These are phyloP conservation scores for Illadopsis cleaveri DNA, from an alignment of 2,113 vertebrate genomes.

Conservation along the genomic window DNA sequence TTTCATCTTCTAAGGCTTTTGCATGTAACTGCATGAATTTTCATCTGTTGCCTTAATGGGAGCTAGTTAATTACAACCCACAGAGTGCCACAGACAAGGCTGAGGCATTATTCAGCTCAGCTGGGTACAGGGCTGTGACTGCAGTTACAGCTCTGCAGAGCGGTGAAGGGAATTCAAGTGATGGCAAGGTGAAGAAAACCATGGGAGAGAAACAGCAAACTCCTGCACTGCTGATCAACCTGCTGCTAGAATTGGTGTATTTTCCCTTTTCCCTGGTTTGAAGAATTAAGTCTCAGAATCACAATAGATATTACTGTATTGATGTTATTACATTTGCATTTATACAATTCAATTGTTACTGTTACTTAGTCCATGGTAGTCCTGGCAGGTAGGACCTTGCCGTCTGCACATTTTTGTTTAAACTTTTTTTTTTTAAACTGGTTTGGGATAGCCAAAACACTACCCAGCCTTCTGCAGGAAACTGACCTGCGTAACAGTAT, in stretches of 20 bases:
- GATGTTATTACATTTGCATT: background rate
- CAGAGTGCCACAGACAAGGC: slow-evolving; percentile 5
- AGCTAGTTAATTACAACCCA: slow-evolving; percentile 20
- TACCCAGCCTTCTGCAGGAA: background rate
- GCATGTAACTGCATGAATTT: slow-evolving; percentile 18
- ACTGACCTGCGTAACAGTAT: background rate
- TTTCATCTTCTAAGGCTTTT: background rate
- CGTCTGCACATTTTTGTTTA: background rate
- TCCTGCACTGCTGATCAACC: background rate
- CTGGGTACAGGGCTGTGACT: background rate
- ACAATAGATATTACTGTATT: background rate
- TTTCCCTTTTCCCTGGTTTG: background rate
- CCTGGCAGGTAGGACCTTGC: background rate
- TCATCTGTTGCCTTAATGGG: slow-evolving; percentile 13
- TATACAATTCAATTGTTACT: background rate
- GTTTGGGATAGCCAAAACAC: background rate
- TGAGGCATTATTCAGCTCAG: background rate
- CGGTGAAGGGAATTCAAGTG: background rate
- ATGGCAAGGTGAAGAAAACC: background rate
- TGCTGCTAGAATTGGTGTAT: background rate
- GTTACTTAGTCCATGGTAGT: background rate
- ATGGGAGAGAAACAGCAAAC: background rate
- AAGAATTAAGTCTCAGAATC: background rate
- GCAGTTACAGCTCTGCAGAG: background rate
- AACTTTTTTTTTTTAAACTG: background rate